Percentiles rank a stretch among this genome's conserved stretches.
Conservation (phyloP, 2,797 vertebrate genomes). For the Sebastes flavidus region DNA sequence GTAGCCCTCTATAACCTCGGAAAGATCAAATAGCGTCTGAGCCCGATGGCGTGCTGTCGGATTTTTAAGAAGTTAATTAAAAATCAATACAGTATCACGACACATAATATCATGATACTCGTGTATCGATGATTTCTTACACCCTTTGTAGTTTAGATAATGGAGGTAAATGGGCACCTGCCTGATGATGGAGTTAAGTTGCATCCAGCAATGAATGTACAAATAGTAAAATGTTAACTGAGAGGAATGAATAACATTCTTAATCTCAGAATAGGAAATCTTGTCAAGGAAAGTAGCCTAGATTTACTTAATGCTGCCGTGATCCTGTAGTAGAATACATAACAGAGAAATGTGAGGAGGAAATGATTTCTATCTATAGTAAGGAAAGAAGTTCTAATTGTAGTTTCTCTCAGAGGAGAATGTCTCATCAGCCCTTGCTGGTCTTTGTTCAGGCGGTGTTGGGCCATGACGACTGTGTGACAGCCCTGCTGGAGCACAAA, state of each 20-base stretch:
- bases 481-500: slow-evolving; percentile 93
- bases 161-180: background rate
- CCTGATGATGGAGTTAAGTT: background rate
- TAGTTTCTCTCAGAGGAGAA: background rate
- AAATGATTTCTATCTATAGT: background rate
- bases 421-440: background rate
- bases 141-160: background rate
- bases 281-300: background rate
- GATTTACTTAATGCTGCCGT: background rate
- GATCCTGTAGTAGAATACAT: background rate
- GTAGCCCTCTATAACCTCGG: too few relatives aligned
- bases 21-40: too few relatives aligned
- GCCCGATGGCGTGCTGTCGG: too few relatives aligned
- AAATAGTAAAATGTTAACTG: background rate
- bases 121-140: too few relatives aligned
- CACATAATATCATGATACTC: too few relatives aligned
- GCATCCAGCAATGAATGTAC: background rate
- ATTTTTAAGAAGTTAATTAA: too few relatives aligned
- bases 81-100: too few relatives aligned
- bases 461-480: slow-evolving; percentile 92
- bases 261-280: background rate
- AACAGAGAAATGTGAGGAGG: background rate
- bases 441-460: slow-evolving; percentile 84
- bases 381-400: background rate
- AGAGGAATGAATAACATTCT: background rate